Base-by-base conservation (phyloP, 2,113 vertebrate species). In the Oxyura jamaicensis region DNA sequence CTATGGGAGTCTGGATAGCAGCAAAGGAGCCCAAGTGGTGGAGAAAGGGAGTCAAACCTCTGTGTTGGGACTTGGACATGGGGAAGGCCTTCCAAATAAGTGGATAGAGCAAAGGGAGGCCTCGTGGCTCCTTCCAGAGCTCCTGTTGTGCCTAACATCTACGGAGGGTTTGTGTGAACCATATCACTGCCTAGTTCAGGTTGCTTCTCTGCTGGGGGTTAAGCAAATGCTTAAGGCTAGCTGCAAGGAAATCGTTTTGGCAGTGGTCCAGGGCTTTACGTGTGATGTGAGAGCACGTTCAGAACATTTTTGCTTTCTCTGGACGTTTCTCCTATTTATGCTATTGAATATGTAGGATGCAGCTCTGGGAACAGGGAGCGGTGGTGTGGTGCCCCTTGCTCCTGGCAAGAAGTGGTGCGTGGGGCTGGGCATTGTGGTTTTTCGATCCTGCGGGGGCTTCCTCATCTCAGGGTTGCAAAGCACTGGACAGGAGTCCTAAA, bases 211-310 rank as follows among this genome's bases (percentile, higher is more conserved):
- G 21, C 59, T 79, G 71, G 33, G 26, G 3, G 10, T 50, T 68
- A 84, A 81, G 69, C 22, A 92, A 76, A 75, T 29, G 44, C 44
- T 44, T 44, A 44, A 44, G 42, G 9, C 33, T 39, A 67, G 21
- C 25, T 84, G 69, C 59, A 91, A 89, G 52, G 53, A 69, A 92
- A 59, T 71, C 63, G 28, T 91, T 91, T 78, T 89, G 44, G 29
- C n/a, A 74, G 52, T 25, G 52, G 31, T 81, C 80, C 88, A 55
- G 36, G 42, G 22, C 76, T 83, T 39, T 66, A 50, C 82, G 26
- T 1, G 3, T 67, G 69, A 62, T 4, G 11, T 5, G 12, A 86
- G 76, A 81, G 56, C 31, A 86, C 72, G 25, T 60, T 94, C 12
- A 50, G 44, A 86, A 62, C 28, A 20, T 9, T 71, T 90, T 86